phyloP scores from a whole-genome alignment of 2,888 invertebrate species.

The Drosophila neonasuta region DNA sequence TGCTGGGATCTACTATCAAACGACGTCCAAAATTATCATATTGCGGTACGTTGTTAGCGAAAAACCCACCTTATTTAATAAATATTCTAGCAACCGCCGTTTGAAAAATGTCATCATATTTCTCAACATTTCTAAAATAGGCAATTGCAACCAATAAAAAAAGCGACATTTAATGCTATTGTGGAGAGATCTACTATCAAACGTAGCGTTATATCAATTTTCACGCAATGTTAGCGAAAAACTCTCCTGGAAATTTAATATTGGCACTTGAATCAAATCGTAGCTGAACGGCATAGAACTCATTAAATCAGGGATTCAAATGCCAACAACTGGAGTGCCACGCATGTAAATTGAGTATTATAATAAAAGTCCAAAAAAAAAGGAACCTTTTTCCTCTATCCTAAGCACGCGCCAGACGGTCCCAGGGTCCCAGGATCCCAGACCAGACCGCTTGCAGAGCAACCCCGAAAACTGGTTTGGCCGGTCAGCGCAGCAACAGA shows the following conservation, averaged over 20 bases:
- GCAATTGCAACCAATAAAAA: slow-evolving; percentile 25
- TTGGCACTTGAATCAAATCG: slow-evolving; percentile 51
- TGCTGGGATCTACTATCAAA: slow-evolving; percentile 70
- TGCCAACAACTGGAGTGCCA: slow-evolving; percentile 50
- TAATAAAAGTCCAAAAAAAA: slow-evolving; percentile 10
- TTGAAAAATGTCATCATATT: slow-evolving; percentile 18
- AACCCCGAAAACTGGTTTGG: slow-evolving; percentile 63
- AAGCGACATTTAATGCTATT: slow-evolving; percentile 1
- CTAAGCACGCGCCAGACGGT: slow-evolving; percentile 69
- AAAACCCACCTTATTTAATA: slow-evolving; percentile 54
- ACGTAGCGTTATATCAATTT: slow-evolving; percentile 42
- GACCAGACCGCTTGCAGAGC: slow-evolving; percentile 22
- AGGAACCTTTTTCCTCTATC: slow-evolving; percentile 27
- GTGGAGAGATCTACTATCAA: slow-evolving; percentile 59
- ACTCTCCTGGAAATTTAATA: slow-evolving; percentile 43
- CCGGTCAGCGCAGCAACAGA: slow-evolving; percentile 8
- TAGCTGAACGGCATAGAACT: slow-evolving; percentile 40
- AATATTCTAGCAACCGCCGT: slow-evolving; percentile 47
- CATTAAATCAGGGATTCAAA: slow-evolving; percentile 51
- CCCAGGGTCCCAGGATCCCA: slow-evolving; percentile 40
- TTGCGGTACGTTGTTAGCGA: slow-evolving; percentile 65
- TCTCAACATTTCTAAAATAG: slow-evolving; percentile 5
- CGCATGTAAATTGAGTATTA: slow-evolving; percentile 27
- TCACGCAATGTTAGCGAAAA: slow-evolving; percentile 60
- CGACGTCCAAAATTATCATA: slow-evolving; percentile 50